Base-by-base conservation (phyloP, 2,113 vertebrate species). In the Mustela nigripes region DNA sequence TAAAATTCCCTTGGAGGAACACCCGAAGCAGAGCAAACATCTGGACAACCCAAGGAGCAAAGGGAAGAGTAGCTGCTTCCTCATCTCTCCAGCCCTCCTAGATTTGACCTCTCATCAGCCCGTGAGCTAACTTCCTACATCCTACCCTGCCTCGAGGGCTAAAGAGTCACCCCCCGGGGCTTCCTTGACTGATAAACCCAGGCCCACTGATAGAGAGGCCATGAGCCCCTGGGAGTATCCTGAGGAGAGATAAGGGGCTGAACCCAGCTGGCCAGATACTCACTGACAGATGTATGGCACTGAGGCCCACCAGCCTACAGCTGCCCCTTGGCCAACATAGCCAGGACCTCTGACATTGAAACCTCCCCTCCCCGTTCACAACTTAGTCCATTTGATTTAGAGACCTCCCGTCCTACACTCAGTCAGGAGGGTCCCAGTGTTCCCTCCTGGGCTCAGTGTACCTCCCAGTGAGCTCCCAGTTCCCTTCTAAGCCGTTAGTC, bases 141-240 rank as follows among this genome's bases (percentile, higher is more conserved):
- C 28, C 60, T 3, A 80, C 4, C 22, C 67, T 39, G 33, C 56
- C 45, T 31, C 11, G 65, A 89, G 92, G 42, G 56, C 56, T 95
- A 78, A 92, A 92, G 80, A 63, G 39, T 82, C 90, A 91, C 26
- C 22, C 36, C 83, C 80, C 63, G 62, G 62, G 48, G 24, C 42
- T 92, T 89, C 95, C 63, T 87, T 3, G 0, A 92, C 42, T 73
- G 79, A 96, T 97, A 96, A 96, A 93, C 53, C 2, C n/a, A 56
- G 39, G 36, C 24, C 36, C 89, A 58, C 42, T 92, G 63, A 28
- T 89, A n/a, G 28, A 90, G 22, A 90, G 31, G 18, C 50, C n/a
- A 53, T 31, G n/a, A 83, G 63, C n/a, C 81, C 42, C 33, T 82
- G 15, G 33, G 19, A 42, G 15, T n/a, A 95, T 78, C 58, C 56